phyloP scores from a whole-genome alignment of 2,113 vertebrate genomes.

The Eclectus roratus region DNA sequence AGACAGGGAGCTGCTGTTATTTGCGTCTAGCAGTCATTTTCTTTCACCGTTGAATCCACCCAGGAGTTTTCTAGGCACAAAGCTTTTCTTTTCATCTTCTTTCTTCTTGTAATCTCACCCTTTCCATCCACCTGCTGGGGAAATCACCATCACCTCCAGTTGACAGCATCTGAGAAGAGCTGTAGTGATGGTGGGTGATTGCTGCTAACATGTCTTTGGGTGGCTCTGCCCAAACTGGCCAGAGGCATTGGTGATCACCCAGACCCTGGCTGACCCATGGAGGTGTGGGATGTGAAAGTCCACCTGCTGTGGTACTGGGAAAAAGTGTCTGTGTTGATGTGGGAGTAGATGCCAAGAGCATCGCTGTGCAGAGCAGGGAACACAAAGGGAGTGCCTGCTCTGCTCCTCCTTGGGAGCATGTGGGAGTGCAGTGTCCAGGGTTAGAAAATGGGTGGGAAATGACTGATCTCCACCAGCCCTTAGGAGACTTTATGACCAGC shows the following conservation, averaged over 20 bases:
- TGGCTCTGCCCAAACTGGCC: not conserved
- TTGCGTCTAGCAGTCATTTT: not conserved
- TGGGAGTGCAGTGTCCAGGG: not conserved
- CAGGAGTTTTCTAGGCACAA: not conserved
- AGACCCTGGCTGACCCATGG: too few relatives aligned
- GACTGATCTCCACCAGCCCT: not conserved
- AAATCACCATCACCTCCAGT: fast-evolving
- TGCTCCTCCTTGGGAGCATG: fast-evolving
- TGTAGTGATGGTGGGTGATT: not conserved
- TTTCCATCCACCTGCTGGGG: not conserved
- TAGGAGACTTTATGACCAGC: not conserved
- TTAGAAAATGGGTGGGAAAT: not conserved
- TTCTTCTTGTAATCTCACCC: not conserved
- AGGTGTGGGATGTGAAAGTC: fast-evolving
- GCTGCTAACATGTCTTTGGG: fast-evolving
- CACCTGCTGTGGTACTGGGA: fast-evolving
- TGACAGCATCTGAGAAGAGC: not conserved
- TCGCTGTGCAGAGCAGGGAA: fast-evolving
- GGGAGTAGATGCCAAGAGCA: not conserved
- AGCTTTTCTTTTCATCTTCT: not conserved
- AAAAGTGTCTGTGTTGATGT: fast-evolving
- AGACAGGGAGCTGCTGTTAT: not conserved
- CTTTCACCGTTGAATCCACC: not conserved
- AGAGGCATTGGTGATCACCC: fast-evolving
- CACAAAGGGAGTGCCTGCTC: fast-evolving